These are phyloP conservation scores for Acanthisitta chloris DNA, from an alignment of 2,113 vertebrate species.

Conservation along the genomic window DNA sequence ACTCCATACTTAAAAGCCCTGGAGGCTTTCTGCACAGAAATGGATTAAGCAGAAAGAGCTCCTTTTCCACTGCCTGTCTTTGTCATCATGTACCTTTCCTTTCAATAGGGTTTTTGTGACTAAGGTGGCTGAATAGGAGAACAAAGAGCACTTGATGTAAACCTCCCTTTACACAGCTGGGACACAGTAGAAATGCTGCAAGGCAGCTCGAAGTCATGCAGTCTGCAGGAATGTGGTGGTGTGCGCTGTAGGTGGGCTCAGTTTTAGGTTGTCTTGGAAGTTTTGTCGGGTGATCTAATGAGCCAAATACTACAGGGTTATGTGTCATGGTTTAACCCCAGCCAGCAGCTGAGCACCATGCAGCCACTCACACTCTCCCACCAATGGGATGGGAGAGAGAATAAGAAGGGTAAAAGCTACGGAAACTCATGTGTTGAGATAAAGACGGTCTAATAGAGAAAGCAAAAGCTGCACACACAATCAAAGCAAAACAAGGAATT, in stretches of 20 bases:
- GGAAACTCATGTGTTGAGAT: no score
- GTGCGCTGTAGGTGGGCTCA: background rate
- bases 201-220: background rate
- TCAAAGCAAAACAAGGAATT: no score
- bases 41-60: background rate
- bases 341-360: no score
- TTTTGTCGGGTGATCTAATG: background rate
- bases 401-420: no score
- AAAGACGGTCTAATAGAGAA: no score
- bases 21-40: background rate
- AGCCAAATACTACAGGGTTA: background rate
- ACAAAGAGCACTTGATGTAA: background rate
- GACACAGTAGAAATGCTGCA: background rate
- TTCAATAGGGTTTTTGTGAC: background rate
- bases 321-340: no score
- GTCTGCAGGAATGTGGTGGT: fast-evolving
- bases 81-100: background rate
- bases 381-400: no score
- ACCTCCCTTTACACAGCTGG: background rate
- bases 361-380: no score
- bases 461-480: no score
- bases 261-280: background rate
- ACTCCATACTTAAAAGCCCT: background rate
- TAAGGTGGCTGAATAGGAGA: background rate
- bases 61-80: background rate